Evolutionary conservation across 2,888 invertebrate genomes (phyloP).

Genomic region (Hylaea fasciaria): DNA sequence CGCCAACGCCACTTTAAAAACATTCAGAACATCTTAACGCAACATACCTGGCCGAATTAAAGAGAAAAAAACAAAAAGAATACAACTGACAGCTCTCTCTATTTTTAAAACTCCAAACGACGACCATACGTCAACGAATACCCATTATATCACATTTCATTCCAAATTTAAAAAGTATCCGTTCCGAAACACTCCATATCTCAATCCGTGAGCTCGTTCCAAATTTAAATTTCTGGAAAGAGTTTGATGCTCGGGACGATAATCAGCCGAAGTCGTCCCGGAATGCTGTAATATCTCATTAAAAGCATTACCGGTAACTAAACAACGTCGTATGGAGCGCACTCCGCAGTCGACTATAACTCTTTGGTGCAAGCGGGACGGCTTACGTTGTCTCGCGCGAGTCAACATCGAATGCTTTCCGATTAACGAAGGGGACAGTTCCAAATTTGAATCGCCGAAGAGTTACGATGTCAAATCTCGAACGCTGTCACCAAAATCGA

Average conservation of each 20-base stretch:
- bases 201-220: slow-evolving; percentile 73
- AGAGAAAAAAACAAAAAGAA: slow-evolving; percentile 36
- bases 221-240: slow-evolving; percentile 81
- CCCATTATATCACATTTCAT: slow-evolving; percentile 72
- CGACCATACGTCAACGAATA: slow-evolving; percentile 62
- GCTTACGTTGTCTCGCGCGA: slow-evolving; percentile 53
- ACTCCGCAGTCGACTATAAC: slow-evolving; percentile 55
- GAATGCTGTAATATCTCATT: slow-evolving; percentile 81
- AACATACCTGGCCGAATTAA: slow-evolving; percentile 45
- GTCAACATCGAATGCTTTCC: slow-evolving; percentile 50
- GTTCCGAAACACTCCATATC: slow-evolving; percentile 74
- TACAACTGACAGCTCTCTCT: slow-evolving; percentile 25
- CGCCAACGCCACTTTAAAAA: slow-evolving; percentile 54
- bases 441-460: slow-evolving; percentile 75
- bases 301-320: slow-evolving; percentile 53
- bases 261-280: slow-evolving; percentile 70
- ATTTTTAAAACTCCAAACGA: slow-evolving; percentile 49
- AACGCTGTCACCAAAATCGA: slow-evolving; percentile 67
- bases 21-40: slow-evolving; percentile 63
- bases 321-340: slow-evolving; percentile 59
- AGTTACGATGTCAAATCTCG: slow-evolving; percentile 77
- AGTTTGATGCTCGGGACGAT: slow-evolving; percentile 78
- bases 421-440: slow-evolving; percentile 55
- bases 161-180: slow-evolving; percentile 75
- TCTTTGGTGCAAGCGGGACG: slow-evolving; percentile 52